phyloP scores from a whole-genome alignment of 2,888 invertebrate genomes.

The Penaeus monodon region DNA sequence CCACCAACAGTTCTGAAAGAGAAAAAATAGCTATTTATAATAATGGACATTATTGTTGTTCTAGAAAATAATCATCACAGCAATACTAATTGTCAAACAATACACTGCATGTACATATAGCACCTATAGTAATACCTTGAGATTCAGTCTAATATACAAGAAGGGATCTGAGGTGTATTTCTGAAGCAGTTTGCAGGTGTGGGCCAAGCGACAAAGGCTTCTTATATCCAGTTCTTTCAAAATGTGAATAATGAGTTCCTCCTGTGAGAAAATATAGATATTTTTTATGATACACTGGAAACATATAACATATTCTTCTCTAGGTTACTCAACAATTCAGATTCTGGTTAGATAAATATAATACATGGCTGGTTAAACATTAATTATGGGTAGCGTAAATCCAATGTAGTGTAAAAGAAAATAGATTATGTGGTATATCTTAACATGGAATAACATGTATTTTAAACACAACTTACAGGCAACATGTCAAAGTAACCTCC shows the following conservation, averaged over 20 bases:
- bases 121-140: constrained; percentile 36
- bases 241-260: constrained; percentile 59
- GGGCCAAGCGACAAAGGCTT: constrained; percentile 54
- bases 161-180: constrained; percentile 46
- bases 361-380: too few species aligned
- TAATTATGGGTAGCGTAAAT: too few species aligned
- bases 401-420: too few species aligned
- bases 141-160: constrained; percentile 51
- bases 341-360: too few species aligned
- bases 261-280: constrained; percentile 42
- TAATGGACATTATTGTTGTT: not conserved
- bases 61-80: not conserved
- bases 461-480: constrained; percentile 29
- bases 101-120: too few species aligned
- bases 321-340: too few species aligned
- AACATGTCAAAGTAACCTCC: constrained; percentile 58
- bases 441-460: too few species aligned
- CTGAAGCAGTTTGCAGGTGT: constrained; percentile 47
- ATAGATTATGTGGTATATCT: too few species aligned
- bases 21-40: not conserved
- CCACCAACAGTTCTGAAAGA: constrained; percentile 60
- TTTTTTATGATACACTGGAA: not conserved
- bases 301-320: too few species aligned
- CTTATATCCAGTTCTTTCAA: constrained; percentile 50
- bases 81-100: too few species aligned